A percentile compares a stretch with the other conserved stretches of the same genome.
Conservation (phyloP, 2,888 invertebrate genomes). For the Ctena decussata region DNA sequence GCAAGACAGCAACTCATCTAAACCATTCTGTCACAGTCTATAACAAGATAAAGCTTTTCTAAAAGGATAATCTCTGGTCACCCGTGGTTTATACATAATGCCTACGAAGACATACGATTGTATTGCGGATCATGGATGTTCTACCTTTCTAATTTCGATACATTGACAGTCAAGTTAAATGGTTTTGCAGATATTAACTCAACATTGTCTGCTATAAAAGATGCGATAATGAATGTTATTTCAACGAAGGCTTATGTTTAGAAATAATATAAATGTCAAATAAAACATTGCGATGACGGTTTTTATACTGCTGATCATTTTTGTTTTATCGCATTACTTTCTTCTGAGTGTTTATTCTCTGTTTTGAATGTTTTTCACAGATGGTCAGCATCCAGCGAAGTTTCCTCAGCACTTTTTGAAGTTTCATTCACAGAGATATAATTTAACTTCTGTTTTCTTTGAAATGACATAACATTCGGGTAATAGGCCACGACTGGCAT, state of each 20-base stretch:
- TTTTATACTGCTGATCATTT: neutral
- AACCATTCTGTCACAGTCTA: slow-evolving; percentile 12
- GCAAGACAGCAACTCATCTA: neutral
- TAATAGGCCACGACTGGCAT: too few species aligned
- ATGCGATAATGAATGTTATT: neutral
- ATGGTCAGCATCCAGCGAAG: neutral
- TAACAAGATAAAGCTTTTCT: slow-evolving; percentile 17
- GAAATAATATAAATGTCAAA: slow-evolving; percentile 8
- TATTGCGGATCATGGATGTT: neutral
- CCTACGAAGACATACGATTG: neutral
- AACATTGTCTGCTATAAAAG: neutral
- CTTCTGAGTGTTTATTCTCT: neutral
- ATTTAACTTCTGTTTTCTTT: too few species aligned
- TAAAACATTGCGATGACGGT: neutral
- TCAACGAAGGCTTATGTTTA: neutral
- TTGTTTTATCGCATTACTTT: neutral
- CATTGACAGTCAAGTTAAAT: slow-evolving; percentile 3
- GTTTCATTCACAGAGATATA: too few species aligned
- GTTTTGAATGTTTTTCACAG: neutral
- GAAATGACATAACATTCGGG: too few species aligned
- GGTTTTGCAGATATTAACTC: slow-evolving; percentile 9
- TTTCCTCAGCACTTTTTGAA: too few species aligned
- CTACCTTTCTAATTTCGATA: slow-evolving; percentile 13
- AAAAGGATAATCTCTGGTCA: slow-evolving; percentile 3
- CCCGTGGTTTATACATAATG: neutral